Conservation (phyloP, 2,888 invertebrate species). For the Glaucopsyche alexis region DNA sequence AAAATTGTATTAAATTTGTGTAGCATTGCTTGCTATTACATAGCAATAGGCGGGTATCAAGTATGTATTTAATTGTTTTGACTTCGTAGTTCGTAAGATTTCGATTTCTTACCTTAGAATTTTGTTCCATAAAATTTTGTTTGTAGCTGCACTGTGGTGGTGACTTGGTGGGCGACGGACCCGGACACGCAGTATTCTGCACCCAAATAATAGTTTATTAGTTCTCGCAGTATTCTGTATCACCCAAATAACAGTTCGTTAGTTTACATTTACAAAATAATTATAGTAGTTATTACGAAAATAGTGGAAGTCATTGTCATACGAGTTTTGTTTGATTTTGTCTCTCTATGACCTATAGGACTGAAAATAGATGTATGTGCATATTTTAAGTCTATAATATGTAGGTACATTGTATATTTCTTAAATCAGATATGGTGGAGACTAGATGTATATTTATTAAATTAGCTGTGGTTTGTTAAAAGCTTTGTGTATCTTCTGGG, state of each 20-base stretch:
- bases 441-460: too few species aligned
- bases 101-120: neutral
- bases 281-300: too few species aligned
- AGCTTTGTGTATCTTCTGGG: too few species aligned
- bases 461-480: too few species aligned
- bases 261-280: too few species aligned
- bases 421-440: too few species aligned
- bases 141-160: neutral
- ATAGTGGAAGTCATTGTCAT: too few species aligned
- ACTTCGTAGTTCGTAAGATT: too few species aligned
- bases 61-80: neutral
- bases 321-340: too few species aligned
- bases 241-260: neutral
- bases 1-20: constrained; percentile 20
- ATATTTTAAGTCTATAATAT: too few species aligned
- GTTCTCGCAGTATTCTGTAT: neutral
- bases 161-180: constrained; percentile 1
- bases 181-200: neutral
- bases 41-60: neutral
- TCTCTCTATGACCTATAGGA: too few species aligned
- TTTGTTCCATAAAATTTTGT: neutral
- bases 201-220: neutral
- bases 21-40: neutral
- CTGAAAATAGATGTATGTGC: too few species aligned
- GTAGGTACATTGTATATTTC: neutral